These are phyloP conservation scores for Montipora foliosa DNA, from an alignment of 64 coral and sea anemone genomes.

Conservation along the genomic window DNA sequence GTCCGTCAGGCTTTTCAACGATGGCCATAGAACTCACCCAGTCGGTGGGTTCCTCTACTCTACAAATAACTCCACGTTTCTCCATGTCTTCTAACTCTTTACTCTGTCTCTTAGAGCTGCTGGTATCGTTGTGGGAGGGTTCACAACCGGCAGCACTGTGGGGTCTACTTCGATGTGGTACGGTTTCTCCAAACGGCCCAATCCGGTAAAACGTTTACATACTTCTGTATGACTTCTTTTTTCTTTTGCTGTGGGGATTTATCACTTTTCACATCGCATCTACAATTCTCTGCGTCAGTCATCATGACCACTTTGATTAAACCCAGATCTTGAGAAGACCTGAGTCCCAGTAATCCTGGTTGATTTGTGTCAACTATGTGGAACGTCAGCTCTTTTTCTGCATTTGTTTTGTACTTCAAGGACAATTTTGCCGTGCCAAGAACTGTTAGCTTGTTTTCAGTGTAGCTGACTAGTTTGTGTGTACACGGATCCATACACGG, in stretches of 20 bases:
- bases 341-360: constrained; percentile 71
- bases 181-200: constrained; percentile 66
- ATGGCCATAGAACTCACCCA: constrained; percentile 59
- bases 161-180: constrained; percentile 80
- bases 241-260: constrained; percentile 38
- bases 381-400: background rate
- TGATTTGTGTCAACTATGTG: constrained; percentile 71
- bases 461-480: no score
- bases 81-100: constrained; percentile 61
- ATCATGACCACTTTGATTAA: constrained; percentile 72
- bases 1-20: constrained; percentile 52
- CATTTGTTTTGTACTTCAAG: constrained; percentile 59
- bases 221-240: constrained; percentile 66
- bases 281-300: constrained; percentile 29
- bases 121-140: constrained; percentile 57
- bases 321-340: constrained; percentile 58
- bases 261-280: constrained; percentile 1
- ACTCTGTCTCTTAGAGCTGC: constrained; percentile 71
- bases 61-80: constrained; percentile 29
- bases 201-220: constrained; percentile 50
- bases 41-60: constrained; percentile 6
- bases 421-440: background rate
- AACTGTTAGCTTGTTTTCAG: no score
- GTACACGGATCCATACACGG: background rate
- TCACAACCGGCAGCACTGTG: constrained; percentile 58